Conservation (phyloP, 2,797 vertebrate species). For the Heteromormyrus szaboi region DNA sequence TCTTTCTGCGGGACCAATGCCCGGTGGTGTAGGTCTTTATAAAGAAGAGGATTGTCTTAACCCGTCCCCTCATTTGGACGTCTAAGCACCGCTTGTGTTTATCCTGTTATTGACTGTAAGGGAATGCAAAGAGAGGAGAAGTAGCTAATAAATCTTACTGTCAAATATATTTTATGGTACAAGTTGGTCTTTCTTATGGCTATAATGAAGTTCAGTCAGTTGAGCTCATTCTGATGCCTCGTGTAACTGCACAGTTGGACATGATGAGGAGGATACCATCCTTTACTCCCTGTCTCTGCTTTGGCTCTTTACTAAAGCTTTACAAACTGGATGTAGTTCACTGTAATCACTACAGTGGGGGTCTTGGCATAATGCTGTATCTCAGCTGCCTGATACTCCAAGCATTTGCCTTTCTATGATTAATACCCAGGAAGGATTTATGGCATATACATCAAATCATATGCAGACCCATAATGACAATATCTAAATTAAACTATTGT, state of each 20-base stretch:
- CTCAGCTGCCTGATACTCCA: not conserved
- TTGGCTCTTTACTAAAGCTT: not conserved
- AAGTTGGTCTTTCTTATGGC: not conserved
- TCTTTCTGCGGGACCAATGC: not conserved
- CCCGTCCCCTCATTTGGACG: not conserved
- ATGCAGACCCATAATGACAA: not conserved
- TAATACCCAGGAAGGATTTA: not conserved
- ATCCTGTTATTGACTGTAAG: not conserved
- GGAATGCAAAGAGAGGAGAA: conserved; percentile 6
- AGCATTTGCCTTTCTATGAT: not conserved
- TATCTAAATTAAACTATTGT: not conserved
- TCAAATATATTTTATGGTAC: not conserved
- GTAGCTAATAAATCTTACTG: not conserved
- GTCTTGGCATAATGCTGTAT: not conserved
- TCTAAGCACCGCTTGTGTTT: not conserved
- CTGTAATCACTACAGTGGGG: not conserved
- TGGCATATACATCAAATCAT: not conserved
- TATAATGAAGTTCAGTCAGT: not conserved
- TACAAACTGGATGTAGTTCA: not conserved
- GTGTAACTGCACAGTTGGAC: not conserved
- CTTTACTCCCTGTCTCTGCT: not conserved
- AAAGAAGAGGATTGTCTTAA: not conserved
- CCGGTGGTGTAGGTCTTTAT: not conserved
- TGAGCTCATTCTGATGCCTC: not conserved
- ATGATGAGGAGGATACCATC: not conserved